Evolutionary conservation across 2,797 vertebrate species (phyloP).

Genomic region (Gymnoscopelus microlampas): DNA sequence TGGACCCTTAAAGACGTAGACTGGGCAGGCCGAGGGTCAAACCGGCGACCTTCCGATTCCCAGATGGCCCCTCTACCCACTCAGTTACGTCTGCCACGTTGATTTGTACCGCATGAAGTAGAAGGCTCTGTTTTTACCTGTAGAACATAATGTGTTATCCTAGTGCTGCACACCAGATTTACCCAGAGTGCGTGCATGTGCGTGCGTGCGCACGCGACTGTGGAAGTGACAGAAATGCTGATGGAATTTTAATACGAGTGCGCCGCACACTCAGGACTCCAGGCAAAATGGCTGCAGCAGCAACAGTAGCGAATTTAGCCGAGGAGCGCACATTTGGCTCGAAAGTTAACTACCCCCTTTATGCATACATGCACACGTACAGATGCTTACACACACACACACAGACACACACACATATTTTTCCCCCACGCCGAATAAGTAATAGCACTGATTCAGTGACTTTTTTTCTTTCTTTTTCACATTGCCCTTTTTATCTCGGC

Average conservation of each 20-base stretch:
- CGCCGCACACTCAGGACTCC: slow-evolving; percentile 57
- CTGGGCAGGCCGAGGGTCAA: no score
- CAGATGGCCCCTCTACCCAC: no score
- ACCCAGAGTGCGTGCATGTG: not conserved
- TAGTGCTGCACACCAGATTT: no score
- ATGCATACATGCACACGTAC: not conserved
- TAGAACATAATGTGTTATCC: slow-evolving; percentile 20
- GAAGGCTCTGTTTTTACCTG: slow-evolving; percentile 36
- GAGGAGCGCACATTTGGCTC: slow-evolving; percentile 63
- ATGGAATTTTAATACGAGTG: slow-evolving; percentile 56
- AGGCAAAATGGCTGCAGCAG: slow-evolving; percentile 65
- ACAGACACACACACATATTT: slow-evolving; percentile 24
- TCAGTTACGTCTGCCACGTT: no score
- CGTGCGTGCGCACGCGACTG: not conserved
- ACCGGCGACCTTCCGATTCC: no score
- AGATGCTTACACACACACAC: slow-evolving; percentile 13
- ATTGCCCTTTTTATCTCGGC: slow-evolving; percentile 61
- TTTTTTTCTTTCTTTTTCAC: slow-evolving; percentile 76
- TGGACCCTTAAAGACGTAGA: no score
- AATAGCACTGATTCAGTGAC: slow-evolving; percentile 85
- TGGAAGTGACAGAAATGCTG: slow-evolving; percentile 57
- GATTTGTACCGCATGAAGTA: no score
- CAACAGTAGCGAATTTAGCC: slow-evolving; percentile 68
- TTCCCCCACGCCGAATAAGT: slow-evolving; percentile 76
- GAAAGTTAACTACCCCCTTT: slow-evolving; percentile 47